Evolutionary conservation across 2,888 invertebrate genomes (phyloP).

Genomic region (Tachina lurida): DNA sequence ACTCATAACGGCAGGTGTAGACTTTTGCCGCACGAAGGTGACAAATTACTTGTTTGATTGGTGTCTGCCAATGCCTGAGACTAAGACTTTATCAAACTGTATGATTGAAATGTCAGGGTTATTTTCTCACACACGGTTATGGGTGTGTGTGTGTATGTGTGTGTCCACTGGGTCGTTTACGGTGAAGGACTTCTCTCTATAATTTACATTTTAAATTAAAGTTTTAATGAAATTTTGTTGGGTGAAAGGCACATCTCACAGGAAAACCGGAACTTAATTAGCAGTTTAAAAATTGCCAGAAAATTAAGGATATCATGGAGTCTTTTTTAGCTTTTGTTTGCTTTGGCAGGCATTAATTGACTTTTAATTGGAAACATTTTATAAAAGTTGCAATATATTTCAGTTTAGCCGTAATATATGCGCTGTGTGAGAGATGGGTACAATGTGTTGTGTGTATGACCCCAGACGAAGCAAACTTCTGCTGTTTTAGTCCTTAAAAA

Average conservation of each 20-base stretch:
- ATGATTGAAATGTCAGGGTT: slow-evolving; percentile 57
- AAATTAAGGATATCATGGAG: slow-evolving; percentile 57
- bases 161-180: not conserved
- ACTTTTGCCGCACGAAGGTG: slow-evolving; percentile 47
- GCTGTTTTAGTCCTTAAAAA: too few relatives aligned
- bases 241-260: not conserved
- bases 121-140: slow-evolving; percentile 9
- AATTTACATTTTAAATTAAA: slow-evolving; percentile 65
- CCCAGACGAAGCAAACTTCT: too few relatives aligned
- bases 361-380: slow-evolving; percentile 56
- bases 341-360: slow-evolving; percentile 28
- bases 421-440: not conserved
- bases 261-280: slow-evolving; percentile 61
- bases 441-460: not conserved
- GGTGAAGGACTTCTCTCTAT: slow-evolving; percentile 16
- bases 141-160: slow-evolving; percentile 3
- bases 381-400: not conserved
- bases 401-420: too few relatives aligned
- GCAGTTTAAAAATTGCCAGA: slow-evolving; percentile 52
- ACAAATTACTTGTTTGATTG: slow-evolving; percentile 68
- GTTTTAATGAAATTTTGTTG: slow-evolving; percentile 63
- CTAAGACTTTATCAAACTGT: slow-evolving; percentile 25
- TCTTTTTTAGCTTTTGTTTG: not conserved
- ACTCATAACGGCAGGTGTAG: slow-evolving; percentile 8
- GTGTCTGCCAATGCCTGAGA: slow-evolving; percentile 57